A percentile compares a stretch with the other conserved stretches of the same genome.
These are phyloP conservation scores for Catalaphyllia jardinei DNA, from an alignment of 64 coral and sea anemone genomes.

Conservation along the genomic window DNA sequence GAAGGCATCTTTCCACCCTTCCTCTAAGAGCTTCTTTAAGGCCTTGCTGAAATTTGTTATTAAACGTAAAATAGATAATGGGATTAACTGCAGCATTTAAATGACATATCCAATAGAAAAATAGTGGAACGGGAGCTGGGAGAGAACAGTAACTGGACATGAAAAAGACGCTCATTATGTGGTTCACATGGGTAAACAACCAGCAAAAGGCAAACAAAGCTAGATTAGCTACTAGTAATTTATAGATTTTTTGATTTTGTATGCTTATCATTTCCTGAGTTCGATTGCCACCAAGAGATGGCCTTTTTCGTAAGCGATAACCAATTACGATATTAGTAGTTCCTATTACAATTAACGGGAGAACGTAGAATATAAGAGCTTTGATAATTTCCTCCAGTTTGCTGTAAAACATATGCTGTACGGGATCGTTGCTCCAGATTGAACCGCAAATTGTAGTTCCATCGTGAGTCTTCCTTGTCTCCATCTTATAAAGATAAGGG, in stretches of 20 bases:
- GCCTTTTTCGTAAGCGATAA: background rate
- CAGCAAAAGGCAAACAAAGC: constrained; percentile 44
- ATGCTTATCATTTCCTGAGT: background rate
- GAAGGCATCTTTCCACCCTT: background rate
- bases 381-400: constrained; percentile 15
- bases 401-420: background rate
- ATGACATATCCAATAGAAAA: constrained; percentile 40
- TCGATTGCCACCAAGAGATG: background rate
- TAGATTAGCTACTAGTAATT: constrained; percentile 30
- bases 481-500: constrained; percentile 27
- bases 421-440: background rate
- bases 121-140: constrained; percentile 5
- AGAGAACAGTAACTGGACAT: background rate
- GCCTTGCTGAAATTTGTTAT: constrained; percentile 32
- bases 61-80: constrained; percentile 43
- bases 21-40: background rate
- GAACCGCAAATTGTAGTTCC: background rate
- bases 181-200: constrained; percentile 51
- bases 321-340: background rate
- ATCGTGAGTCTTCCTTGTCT: background rate
- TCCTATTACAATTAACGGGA: constrained; percentile 35
- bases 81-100: constrained; percentile 36
- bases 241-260: constrained; percentile 28
- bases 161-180: constrained; percentile 25
- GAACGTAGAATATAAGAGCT: constrained; percentile 11